Evolutionary conservation across 2,888 invertebrate genomes (phyloP), one percentile per base, ranked within the genome.

Genomic region (Poecilus cupreus): DNA sequence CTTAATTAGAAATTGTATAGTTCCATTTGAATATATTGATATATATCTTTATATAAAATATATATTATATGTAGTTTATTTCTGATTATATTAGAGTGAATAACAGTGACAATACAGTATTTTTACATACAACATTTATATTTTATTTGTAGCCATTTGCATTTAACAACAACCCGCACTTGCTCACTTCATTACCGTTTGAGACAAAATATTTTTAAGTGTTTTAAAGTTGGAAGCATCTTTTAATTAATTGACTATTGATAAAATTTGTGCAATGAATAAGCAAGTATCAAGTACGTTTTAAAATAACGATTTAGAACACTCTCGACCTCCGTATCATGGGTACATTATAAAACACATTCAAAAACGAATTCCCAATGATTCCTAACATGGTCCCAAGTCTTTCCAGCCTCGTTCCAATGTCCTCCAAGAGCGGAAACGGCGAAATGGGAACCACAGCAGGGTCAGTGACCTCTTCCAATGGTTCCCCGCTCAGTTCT

Each of bases 341-440:
- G 82, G 92, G 91, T 54, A 92, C 90, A 83, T 90, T 89, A 86
- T 92, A 92, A 10, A 92, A 84, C 76, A 93, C 86, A 85, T 92
- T 90, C 74, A 92, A 88, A 57, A 93, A 84, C 74, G 92, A 92
- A 85, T 91, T 91, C 0, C 90, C 87, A 64, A 94, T 88, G 82
- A 93, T 89, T 57, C 88, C 88, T 2, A 91, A 86, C 88, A 93
- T 92, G 85, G 87, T 84, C 70, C 88, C 85, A 88, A 93, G 89
- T 87, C 91, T 89, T 74, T 85, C 82, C 60, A 91, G 84, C 83
- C 92, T 89, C 83, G 87, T 86, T 51, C 85, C 74, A 82, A 91
- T 87, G 87, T 94, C 91, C 83, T 88, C 86, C 84, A 87, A 84
- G 83, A 92, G 83, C 4, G 92, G 90, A 84, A 91, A 83, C 82